Evolutionary conservation across 2,888 invertebrate genomes (phyloP).

Genomic region (Stictocephala bisonia): DNA sequence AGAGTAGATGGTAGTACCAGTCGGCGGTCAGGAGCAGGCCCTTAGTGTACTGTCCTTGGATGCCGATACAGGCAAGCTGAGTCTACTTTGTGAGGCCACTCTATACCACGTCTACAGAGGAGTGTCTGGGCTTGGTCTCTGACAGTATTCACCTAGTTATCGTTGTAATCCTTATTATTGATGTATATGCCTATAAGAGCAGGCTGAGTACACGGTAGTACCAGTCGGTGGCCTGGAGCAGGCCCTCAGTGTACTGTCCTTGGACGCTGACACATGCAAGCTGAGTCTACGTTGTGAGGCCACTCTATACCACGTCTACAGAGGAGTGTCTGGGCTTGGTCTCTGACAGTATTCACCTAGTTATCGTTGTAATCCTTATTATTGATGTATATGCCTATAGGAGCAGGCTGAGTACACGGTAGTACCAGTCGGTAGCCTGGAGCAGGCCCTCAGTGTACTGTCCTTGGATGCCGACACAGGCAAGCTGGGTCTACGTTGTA

Average conservation of each 20-base stretch:
- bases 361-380: too few relatives aligned
- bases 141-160: constrained; percentile 48
- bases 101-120: constrained; percentile 45
- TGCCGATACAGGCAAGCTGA: constrained; percentile 45
- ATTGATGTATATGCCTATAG: too few relatives aligned
- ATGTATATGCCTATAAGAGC: too few relatives aligned
- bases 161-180: too few relatives aligned
- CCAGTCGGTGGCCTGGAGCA: constrained; percentile 21
- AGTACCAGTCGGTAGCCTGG: not conserved
- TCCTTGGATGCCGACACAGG: constrained; percentile 46
- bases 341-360: constrained; percentile 48
- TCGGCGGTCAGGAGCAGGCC: constrained; percentile 26
- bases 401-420: constrained; percentile 23
- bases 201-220: constrained; percentile 17
- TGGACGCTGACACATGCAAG: constrained; percentile 47
- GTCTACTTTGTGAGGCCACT: constrained; percentile 40
- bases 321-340: constrained; percentile 41
- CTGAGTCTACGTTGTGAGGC: constrained; percentile 42
- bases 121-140: constrained; percentile 41
- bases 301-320: constrained; percentile 44
- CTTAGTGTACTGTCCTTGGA: constrained; percentile 40
- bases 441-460: constrained; percentile 35
- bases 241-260: constrained; percentile 31
- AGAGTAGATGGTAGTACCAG: constrained; percentile 1
- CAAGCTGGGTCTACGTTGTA: constrained; percentile 42